Conservation (phyloP, 2,113 vertebrate genomes). For the Pycnonotus jocosus region DNA sequence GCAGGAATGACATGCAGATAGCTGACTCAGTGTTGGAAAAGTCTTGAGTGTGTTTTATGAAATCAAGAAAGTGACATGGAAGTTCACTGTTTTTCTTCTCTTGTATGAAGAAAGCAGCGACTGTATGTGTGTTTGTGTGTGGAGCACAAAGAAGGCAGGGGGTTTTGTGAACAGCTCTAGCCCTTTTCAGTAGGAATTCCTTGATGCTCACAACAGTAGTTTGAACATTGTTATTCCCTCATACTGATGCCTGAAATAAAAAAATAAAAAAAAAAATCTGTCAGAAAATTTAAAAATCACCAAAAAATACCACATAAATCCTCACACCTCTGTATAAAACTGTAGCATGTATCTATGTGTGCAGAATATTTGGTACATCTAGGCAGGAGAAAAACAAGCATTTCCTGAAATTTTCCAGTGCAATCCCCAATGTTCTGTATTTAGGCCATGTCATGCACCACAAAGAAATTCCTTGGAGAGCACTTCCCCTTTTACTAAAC, state of each 20-base stretch:
- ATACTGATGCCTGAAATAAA: background rate
- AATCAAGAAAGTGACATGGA: slow-evolving; percentile 54
- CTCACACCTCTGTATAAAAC: background rate
- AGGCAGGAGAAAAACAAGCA: background rate
- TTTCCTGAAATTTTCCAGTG: background rate
- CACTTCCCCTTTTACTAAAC: background rate
- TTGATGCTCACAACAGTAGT: background rate
- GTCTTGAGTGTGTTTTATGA: slow-evolving; percentile 35
- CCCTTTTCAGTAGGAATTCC: background rate
- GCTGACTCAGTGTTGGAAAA: slow-evolving; percentile 43
- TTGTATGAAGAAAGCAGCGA: slow-evolving; percentile 17
- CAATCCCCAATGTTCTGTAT: background rate
- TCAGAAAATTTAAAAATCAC: background rate
- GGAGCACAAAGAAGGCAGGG: background rate
- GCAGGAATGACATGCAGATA: slow-evolving; percentile 50
- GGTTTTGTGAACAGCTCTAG: background rate
- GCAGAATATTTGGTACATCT: background rate
- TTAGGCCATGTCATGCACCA: background rate
- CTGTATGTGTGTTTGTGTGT: background rate
- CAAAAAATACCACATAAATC: background rate
- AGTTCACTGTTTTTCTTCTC: slow-evolving; percentile 42
- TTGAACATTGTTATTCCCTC: background rate
- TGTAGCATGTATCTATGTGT: fast-evolving
- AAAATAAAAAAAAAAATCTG: background rate
- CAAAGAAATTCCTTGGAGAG: background rate